Evolutionary conservation across 2,888 invertebrate genomes (phyloP).

Genomic region (Polylopha cassiicola): DNA sequence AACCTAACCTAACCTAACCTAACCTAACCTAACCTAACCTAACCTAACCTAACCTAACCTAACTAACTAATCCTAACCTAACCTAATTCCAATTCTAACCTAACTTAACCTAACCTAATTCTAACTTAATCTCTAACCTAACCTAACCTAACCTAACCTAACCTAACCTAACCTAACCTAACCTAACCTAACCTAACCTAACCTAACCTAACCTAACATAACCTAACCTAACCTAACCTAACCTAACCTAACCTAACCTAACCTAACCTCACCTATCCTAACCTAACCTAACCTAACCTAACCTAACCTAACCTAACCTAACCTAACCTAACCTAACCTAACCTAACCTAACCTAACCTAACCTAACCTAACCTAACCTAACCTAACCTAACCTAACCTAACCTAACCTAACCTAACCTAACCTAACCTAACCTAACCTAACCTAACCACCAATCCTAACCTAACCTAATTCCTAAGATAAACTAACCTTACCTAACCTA

Average conservation of each 20-base stretch:
- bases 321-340: constrained; percentile 5
- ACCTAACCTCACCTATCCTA: constrained; percentile 5
- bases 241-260: constrained; percentile 6
- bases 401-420: constrained; percentile 17
- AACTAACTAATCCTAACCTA: constrained; percentile 11
- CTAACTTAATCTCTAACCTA: constrained; percentile 1
- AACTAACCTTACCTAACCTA: constrained; percentile 13
- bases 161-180: constrained; percentile 1
- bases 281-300: constrained; percentile 6
- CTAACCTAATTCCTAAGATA: constrained; percentile 18
- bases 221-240: constrained; percentile 5
- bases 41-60: constrained; percentile 13
- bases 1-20: constrained; percentile 6
- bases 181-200: constrained; percentile 1
- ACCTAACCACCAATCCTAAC: constrained; percentile 23
- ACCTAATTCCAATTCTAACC: constrained; percentile 5
- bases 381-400: constrained; percentile 9
- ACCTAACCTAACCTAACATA: constrained; percentile 5
- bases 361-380: constrained; percentile 22
- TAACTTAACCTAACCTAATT: constrained; percentile 5
- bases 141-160: constrained; percentile 1
- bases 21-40: constrained; percentile 13
- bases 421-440: constrained; percentile 25
- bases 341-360: constrained; percentile 4
- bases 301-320: constrained; percentile 9